Percentiles rank a stretch among this genome's conserved stretches.
These are phyloP conservation scores for Brienomyrus brachyistius DNA, from an alignment of 2,113 vertebrate species.

Conservation along the genomic window DNA sequence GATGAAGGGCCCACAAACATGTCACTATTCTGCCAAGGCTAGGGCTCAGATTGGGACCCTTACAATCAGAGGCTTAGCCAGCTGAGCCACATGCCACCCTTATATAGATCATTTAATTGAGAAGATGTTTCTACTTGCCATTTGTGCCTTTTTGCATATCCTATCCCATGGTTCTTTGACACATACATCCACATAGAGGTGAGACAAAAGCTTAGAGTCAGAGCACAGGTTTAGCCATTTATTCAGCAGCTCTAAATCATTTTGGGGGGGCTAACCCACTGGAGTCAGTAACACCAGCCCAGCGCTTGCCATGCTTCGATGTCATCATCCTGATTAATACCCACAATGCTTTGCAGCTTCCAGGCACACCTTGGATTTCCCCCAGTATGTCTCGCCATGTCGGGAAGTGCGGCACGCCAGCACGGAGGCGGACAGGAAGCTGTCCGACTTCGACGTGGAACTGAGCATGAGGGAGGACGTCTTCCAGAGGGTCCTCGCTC, in stretches of 20 bases:
- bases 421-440: conserved; percentile 84
- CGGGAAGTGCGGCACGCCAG: conserved; percentile 80
- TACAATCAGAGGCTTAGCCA: background rate
- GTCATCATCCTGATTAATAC: background rate
- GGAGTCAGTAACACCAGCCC: background rate
- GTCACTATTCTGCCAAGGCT: background rate
- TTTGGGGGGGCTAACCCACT: background rate
- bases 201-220: no score
- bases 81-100: background rate
- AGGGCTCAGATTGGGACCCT: background rate
- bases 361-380: conserved; percentile 81
- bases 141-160: no score
- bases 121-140: no score
- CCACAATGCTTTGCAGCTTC: conserved; percentile 63
- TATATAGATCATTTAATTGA: background rate
- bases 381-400: conserved; percentile 75
- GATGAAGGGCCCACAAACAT: background rate
- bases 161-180: no score
- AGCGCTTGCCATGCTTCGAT: background rate
- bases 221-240: no score
- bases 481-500: conserved; percentile 71
- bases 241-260: no score
- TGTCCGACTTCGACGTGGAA: conserved; percentile 89
- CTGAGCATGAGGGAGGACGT: conserved; percentile 88
- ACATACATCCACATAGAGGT: no score